Conservation (phyloP, 2,113 vertebrate species). For the Blennius ocellaris region DNA sequence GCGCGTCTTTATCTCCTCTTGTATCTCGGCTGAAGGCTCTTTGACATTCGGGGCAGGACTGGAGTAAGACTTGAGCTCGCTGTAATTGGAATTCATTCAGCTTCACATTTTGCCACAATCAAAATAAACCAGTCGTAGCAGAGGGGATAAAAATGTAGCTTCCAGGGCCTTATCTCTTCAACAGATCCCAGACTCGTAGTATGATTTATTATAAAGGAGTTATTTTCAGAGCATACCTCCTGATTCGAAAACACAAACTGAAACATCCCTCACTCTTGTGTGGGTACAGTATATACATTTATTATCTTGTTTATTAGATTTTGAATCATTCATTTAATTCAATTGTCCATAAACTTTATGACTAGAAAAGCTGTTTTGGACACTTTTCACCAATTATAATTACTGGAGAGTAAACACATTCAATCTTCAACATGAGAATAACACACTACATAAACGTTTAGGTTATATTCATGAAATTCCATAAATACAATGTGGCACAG, state of each 20-base stretch:
- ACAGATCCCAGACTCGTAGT: conserved; percentile 38
- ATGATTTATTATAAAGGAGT: conserved; percentile 50
- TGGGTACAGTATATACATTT: conserved; percentile 19
- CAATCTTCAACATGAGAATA: no score
- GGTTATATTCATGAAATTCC: no score
- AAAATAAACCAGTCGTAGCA: conserved; percentile 48
- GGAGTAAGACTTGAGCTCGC: conserved; percentile 53
- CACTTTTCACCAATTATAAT: no score
- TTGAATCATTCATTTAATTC: conserved; percentile 10
- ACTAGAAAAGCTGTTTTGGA: no score
- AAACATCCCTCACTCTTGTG: conserved; percentile 32
- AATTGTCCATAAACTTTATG: no score
- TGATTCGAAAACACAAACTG: conserved; percentile 36
- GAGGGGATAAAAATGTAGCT: conserved; percentile 10
- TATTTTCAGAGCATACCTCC: conserved; percentile 27
- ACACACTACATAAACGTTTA: no score
- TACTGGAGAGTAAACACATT: no score
- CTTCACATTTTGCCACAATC: conserved; percentile 47
- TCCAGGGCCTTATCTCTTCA: conserved; percentile 44
- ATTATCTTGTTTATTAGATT: conserved; percentile 51
- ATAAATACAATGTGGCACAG: no score
- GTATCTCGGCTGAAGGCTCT: conserved; percentile 72
- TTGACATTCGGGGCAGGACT: conserved; percentile 67
- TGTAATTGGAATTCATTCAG: conserved; percentile 63
- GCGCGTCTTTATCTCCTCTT: conserved; percentile 74